Percentiles rank a stretch among this genome's conserved stretches.
These are phyloP conservation scores for Dromius quadrimaculatus DNA, from an alignment of 2,888 invertebrate species.

Conservation along the genomic window DNA sequence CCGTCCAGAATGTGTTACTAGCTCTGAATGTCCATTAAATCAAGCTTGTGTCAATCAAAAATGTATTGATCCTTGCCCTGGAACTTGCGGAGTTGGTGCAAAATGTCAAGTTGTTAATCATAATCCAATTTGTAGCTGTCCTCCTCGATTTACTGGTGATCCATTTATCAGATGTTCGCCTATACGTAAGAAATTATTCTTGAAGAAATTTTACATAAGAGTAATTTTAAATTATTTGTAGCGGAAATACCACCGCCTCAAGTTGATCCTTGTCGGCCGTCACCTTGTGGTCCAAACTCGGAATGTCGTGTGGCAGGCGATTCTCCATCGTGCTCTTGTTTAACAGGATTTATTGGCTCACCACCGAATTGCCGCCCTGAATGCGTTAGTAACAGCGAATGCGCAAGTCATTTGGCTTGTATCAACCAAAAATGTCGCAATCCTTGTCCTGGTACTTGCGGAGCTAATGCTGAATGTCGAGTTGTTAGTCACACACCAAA, in stretches of 20 bases:
- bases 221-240: constrained; percentile 16
- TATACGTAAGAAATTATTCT: constrained; percentile 64
- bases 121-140: constrained; percentile 80
- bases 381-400: constrained; percentile 80
- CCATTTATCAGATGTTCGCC: constrained; percentile 73
- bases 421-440: constrained; percentile 81
- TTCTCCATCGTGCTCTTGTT: constrained; percentile 78
- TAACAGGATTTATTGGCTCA: constrained; percentile 77
- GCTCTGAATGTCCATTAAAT: constrained; percentile 76
- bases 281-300: constrained; percentile 76
- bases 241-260: constrained; percentile 58
- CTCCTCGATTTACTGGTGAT: constrained; percentile 75
- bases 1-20: constrained; percentile 78
- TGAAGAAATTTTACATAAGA: neutral
- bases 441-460: constrained; percentile 73
- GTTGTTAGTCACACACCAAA: constrained; percentile 72
- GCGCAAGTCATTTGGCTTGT: constrained; percentile 77
- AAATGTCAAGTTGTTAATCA: constrained; percentile 80
- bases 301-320: constrained; percentile 75
- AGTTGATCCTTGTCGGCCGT: constrained; percentile 70
- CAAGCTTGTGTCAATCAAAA: constrained; percentile 80
- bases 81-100: constrained; percentile 80
- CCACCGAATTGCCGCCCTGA: constrained; percentile 84
- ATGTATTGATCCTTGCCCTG: constrained; percentile 82
- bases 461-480: constrained; percentile 70